Conservation (phyloP, 2,113 vertebrate species). For the Pleuronectes platessa region DNA sequence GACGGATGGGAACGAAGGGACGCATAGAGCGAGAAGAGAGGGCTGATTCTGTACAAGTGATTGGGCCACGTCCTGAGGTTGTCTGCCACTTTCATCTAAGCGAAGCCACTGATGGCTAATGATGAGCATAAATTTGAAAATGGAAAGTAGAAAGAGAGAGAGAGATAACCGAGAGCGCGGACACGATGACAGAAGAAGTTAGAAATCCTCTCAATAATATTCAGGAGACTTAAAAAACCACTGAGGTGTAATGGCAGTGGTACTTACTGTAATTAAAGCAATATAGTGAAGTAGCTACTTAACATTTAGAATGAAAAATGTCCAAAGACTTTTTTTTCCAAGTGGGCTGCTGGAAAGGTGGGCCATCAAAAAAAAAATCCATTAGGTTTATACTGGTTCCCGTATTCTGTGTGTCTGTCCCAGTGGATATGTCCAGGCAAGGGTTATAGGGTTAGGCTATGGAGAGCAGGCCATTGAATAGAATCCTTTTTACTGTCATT, state of each 20-base stretch:
- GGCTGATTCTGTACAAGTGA: conserved; percentile 38
- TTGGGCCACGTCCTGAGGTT: conserved; percentile 4
- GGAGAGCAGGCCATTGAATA: too few relatives aligned
- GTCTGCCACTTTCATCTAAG: conserved; percentile 18
- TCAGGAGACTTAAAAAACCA: neutral
- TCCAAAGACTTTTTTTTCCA: neutral
- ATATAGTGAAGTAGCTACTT: neutral
- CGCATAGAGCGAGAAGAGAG: conserved; percentile 12
- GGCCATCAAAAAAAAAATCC: neutral
- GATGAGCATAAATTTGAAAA: neutral
- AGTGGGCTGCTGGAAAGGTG: neutral
- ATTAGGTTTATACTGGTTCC: neutral
- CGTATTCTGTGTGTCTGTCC: neutral
- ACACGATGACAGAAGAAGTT: neutral
- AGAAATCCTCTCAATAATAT: neutral
- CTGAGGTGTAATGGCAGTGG: neutral
- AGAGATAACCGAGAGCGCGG: neutral
- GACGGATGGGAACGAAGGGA: conserved; percentile 24
- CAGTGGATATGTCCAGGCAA: neutral
- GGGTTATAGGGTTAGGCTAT: neutral
- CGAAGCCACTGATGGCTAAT: conserved; percentile 18
- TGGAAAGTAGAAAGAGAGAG: neutral
- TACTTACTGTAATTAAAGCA: neutral
- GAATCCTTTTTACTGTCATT: too few relatives aligned
- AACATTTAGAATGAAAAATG: neutral